Percentiles rank a stretch among this genome's conserved stretches.
Evolutionary conservation across 2,113 vertebrate species (phyloP).

Genomic region (Nannobrachium achirus): DNA sequence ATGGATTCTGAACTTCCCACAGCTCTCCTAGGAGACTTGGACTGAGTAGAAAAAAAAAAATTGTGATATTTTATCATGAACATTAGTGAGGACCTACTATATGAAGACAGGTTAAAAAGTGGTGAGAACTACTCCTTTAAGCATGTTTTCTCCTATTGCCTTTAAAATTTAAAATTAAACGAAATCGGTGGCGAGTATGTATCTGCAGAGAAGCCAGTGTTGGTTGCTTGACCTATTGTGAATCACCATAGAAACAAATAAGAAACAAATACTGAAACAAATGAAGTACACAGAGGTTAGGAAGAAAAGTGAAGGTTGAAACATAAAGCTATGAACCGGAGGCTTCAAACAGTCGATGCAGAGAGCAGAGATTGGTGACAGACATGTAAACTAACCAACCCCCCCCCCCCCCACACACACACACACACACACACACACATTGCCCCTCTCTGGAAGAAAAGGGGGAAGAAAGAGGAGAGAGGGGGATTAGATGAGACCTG

Average conservation of each 20-base stretch:
- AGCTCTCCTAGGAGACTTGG: too few relatives aligned
- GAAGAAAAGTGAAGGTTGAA: conserved; percentile 20
- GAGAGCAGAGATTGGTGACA: conserved; percentile 48
- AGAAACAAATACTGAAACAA: not conserved
- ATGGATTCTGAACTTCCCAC: too few relatives aligned
- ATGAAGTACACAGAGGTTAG: conserved; percentile 29
- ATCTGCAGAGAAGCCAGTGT: not conserved
- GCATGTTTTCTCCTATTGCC: too few relatives aligned
- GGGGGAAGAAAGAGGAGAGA: conserved; percentile 22
- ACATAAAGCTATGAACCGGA: conserved; percentile 36
- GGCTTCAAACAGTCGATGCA: conserved; percentile 39
- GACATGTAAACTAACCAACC: conserved; percentile 67
- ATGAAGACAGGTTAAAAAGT: too few relatives aligned
- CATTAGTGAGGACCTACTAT: too few relatives aligned
- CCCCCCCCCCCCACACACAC: conserved; percentile 23
- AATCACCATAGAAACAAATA: not conserved
- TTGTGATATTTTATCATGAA: too few relatives aligned
- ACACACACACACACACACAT: conserved; percentile 38
- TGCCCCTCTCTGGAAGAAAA: conserved; percentile 57
- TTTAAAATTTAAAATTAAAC: too few relatives aligned
- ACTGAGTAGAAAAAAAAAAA: too few relatives aligned
- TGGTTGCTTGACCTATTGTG: conserved; percentile 14
- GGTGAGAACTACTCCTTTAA: too few relatives aligned
- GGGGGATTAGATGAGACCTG: conserved; percentile 72
- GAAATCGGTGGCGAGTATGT: not conserved